A percentile compares a stretch with the other conserved stretches of the same genome.
These are phyloP conservation scores for Syngnathus typhle DNA, from an alignment of 2,113 vertebrate genomes.

Conservation along the genomic window DNA sequence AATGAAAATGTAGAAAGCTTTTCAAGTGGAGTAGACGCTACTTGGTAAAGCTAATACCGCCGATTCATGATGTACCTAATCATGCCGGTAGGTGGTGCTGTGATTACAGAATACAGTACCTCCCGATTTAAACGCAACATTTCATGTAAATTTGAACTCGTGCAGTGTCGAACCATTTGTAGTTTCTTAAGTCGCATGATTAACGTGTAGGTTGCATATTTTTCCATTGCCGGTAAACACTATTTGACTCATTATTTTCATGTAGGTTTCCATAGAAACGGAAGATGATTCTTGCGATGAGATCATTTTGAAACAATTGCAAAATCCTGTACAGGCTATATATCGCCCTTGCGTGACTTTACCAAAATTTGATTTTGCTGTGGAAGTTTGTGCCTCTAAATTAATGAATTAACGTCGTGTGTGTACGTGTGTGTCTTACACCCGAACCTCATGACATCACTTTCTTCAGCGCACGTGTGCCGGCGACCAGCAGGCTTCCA, in stretches of 20 bases:
- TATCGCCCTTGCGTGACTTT: background rate
- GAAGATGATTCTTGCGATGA: background rate
- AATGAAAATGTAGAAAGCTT: background rate
- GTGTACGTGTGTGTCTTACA: background rate
- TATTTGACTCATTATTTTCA: background rate
- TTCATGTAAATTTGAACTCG: no score
- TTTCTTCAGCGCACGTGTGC: background rate
- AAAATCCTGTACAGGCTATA: background rate
- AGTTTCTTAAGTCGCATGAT: background rate
- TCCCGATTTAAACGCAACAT: no score
- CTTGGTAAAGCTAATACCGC: background rate
- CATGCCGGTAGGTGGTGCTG: background rate
- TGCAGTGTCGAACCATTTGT: background rate
- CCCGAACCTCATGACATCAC: background rate
- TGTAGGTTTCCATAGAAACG: background rate
- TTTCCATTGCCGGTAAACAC: slow-evolving; percentile 35
- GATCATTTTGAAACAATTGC: background rate
- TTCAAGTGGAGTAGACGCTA: background rate
- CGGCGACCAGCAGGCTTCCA: slow-evolving; percentile 17
- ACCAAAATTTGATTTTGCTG: background rate
- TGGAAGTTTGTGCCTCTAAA: background rate
- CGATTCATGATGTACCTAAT: background rate
- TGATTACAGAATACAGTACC: background rate
- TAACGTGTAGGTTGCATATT: background rate
- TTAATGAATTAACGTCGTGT: background rate